Conservation (phyloP, 2,113 vertebrate species). For the Dendrocopos noguchii region DNA sequence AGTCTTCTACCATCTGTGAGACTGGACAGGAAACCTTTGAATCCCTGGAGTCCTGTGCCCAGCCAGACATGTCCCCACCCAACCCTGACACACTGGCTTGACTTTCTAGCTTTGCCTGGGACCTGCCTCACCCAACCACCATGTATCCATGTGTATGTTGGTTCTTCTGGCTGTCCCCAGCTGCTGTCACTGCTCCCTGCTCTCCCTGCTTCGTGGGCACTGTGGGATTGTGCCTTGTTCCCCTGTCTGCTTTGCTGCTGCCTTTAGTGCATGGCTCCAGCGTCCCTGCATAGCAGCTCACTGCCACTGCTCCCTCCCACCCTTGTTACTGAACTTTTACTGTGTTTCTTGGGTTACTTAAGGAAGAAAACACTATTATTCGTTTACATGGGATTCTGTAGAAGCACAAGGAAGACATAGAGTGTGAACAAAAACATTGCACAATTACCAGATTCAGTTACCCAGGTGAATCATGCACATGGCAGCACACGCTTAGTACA, state of each 20-base stretch:
- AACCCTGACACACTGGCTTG: too few relatives aligned
- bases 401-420: not conserved
- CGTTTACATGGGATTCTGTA: not conserved
- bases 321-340: not conserved
- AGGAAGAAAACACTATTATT: not conserved
- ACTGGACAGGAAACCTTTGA: not conserved
- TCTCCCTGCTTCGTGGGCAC: not conserved
- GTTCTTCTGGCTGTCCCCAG: too few relatives aligned
- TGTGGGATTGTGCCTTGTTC: too few relatives aligned
- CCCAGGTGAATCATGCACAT: not conserved
- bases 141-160: rapidly evolving
- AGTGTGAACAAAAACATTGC: not conserved
- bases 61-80: not conserved
- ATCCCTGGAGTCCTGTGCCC: not conserved
- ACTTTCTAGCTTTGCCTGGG: not conserved
- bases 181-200: not conserved
- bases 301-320: not conserved
- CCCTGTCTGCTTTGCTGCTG: not conserved
- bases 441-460: not conserved
- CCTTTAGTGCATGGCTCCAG: rapidly evolving
- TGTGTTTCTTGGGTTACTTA: not conserved
- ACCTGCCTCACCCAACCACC: not conserved
- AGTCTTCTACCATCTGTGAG: not conserved
- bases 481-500: not conserved
- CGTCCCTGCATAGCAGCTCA: not conserved